Evolutionary conservation across 2,113 vertebrate species (phyloP).

Genomic region (Circaetus gallicus): DNA sequence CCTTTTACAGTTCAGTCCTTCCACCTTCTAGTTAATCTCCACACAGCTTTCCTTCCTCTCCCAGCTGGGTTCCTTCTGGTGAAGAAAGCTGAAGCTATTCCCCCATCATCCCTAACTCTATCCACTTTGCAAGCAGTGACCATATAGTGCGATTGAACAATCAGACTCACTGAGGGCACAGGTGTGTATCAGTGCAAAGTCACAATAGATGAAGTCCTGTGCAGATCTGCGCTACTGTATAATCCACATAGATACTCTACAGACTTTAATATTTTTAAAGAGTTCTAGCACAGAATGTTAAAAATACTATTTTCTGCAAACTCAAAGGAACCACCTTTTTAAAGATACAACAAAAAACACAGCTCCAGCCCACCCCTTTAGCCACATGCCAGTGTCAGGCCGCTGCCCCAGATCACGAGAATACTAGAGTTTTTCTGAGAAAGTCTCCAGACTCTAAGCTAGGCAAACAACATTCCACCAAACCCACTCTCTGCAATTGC

Average conservation of each 20-base stretch:
- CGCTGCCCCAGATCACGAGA: background rate
- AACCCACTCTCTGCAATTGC: background rate
- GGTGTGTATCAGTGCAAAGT: background rate
- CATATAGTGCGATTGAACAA: background rate
- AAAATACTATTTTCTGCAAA: background rate
- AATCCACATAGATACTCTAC: background rate
- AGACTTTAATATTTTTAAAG: background rate
- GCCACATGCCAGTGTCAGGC: background rate
- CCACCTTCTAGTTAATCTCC: background rate
- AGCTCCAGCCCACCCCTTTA: background rate
- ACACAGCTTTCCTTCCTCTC: background rate
- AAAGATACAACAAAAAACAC: background rate
- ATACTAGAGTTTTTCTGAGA: background rate
- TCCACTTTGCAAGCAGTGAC: background rate
- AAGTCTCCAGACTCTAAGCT: background rate
- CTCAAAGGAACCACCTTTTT: background rate
- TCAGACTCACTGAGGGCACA: background rate
- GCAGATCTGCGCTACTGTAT: background rate
- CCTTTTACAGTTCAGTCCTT: background rate
- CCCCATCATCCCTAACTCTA: background rate
- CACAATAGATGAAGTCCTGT: background rate
- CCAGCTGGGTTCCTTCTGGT: background rate
- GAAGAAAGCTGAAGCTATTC: background rate
- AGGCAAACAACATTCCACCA: background rate
- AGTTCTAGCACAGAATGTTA: background rate